Percentiles rank a stretch among this genome's conserved stretches.
These are phyloP conservation scores for Melanotaenia nigrans DNA, from an alignment of 2,797 vertebrate genomes.

Conservation along the genomic window DNA sequence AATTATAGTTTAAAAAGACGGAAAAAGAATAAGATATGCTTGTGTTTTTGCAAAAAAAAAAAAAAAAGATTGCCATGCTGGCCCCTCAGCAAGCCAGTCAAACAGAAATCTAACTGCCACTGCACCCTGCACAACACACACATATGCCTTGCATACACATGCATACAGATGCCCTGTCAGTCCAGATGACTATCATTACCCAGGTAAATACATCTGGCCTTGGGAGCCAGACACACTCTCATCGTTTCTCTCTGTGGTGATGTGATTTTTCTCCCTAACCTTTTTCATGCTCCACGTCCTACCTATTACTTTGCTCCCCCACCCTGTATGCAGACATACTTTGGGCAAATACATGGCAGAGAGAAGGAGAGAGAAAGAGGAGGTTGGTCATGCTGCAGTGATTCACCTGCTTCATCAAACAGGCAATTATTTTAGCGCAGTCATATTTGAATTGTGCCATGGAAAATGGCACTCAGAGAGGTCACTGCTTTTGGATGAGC, in stretches of 20 bases:
- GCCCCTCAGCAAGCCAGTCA: slow-evolving; percentile 45
- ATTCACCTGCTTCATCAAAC: slow-evolving; percentile 65
- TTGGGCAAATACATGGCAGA: slow-evolving; percentile 15
- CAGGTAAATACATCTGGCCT: slow-evolving; percentile 82
- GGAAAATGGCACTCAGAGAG: slow-evolving; percentile 58
- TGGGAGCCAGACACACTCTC: slow-evolving; percentile 68
- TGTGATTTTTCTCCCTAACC: slow-evolving; percentile 72
- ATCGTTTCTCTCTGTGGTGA: slow-evolving; percentile 62
- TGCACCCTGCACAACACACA: slow-evolving; percentile 13
- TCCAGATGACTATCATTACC: slow-evolving; percentile 81
- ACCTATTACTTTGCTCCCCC: slow-evolving; percentile 62
- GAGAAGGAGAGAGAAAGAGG: slow-evolving; percentile 18
- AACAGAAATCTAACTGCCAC: slow-evolving; percentile 66
- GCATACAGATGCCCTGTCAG: slow-evolving; percentile 55
- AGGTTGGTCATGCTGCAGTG: slow-evolving; percentile 35
- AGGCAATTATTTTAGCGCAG: slow-evolving; percentile 68
- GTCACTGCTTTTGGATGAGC: slow-evolving; percentile 48
- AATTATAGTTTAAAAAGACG: not conserved
- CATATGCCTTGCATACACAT: slow-evolving; percentile 57
- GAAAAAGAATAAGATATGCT: slow-evolving; percentile 31
- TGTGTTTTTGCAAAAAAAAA: slow-evolving; percentile 50
- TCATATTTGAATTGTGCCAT: slow-evolving; percentile 60
- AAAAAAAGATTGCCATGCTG: slow-evolving; percentile 43
- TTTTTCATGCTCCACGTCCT: slow-evolving; percentile 74
- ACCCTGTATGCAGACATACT: slow-evolving; percentile 41